Base-by-base conservation (phyloP, 2,888 invertebrate genomes). In the Schrankia costaestrigalis region DNA sequence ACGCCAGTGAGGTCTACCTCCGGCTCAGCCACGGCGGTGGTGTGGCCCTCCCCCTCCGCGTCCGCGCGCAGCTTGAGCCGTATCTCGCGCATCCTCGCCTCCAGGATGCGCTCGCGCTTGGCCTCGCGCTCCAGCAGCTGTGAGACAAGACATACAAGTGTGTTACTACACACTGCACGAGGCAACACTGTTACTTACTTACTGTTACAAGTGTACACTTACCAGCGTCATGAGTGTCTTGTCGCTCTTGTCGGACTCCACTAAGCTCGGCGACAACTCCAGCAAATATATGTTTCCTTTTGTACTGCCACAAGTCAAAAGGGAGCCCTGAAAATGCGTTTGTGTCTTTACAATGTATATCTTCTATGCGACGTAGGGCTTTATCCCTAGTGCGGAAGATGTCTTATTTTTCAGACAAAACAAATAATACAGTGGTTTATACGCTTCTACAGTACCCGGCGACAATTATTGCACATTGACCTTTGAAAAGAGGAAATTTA, bases 121-220 rank as follows among this genome's bases (percentile, higher is more conserved):
- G 92, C 91, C 80, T 97, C 97, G 30, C 97, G 90, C 56, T 97
- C 97, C 58, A 97, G 90, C 89, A 96, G 92, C 95, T 95, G 57
- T n/a, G n/a, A n/a, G n/a, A n/a, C n/a, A n/a, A n/a, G n/a, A n/a
- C n/a, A n/a, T n/a, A n/a, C n/a, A n/a, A n/a, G n/a, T n/a, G n/a
- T n/a, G n/a, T n/a, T n/a, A n/a, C n/a, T n/a, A n/a, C n/a, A n/a
- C n/a, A n/a, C n/a, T n/a, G n/a, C n/a, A n/a, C n/a, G n/a, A n/a
- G n/a, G n/a, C n/a, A n/a, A n/a, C n/a, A n/a, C n/a, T n/a, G n/a
- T n/a, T 2, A 3, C 18, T 8, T 3, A 7, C 8, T n/a, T 6
- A 6, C 5, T 1, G 3, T 3, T 3, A 13, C 10, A 7, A n/a
- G n/a, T 3, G 6, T 3, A 5, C 18, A 57, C 71, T 90, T 76